Base-by-base conservation (phyloP, 2,113 vertebrate genomes). In the Sprattus sprattus region DNA sequence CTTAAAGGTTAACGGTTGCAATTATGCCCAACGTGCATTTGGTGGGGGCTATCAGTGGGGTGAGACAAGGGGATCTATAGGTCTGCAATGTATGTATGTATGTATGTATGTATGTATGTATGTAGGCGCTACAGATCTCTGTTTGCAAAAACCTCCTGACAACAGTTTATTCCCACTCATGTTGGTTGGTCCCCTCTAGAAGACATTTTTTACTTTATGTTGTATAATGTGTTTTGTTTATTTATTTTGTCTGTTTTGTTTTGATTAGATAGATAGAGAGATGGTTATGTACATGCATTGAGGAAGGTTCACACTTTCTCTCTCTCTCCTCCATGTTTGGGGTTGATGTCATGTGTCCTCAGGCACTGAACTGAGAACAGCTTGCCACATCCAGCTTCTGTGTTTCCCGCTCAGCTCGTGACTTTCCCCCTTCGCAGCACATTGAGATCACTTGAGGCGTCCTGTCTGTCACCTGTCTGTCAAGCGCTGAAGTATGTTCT, bases 1-100 rank as follows among this genome's bases (percentile, higher is more conserved):
- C 87, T 92, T 89, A 89, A 90, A 93, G 92, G 91, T 94, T 94
- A 94, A 94, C 91, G 88, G 64, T 91, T 83, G 88, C 90, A 90
- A 93, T 94, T 92, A 92, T 81, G 81, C 80, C 84, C 88, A 93
- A 91, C 89, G 84, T 49, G 86, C 32, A 25, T 25, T 71, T 85
- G 90, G 85, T 84, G 87, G 90, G 90, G 88, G 88, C 86, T 91
- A 92, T 93, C 89, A 91, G 90, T 71, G 39, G 82, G 85, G 86
- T 87, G 64, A 89, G 90, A 84, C 88, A 49, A 84, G 54, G 7
- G 81, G 85, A 92, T 92, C 90, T 87, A 92, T 92, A 90, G 86
- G 86, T 0, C 78, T 67, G 88, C 64, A 88, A n/a, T n/a, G n/a
- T n/a, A 15, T 10, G 39, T 39, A 39, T 39, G 39, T 39, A n/a